phyloP scores from a whole-genome alignment of 1,140 invertebrate genomes.

The Tetraneura akinire region DNA sequence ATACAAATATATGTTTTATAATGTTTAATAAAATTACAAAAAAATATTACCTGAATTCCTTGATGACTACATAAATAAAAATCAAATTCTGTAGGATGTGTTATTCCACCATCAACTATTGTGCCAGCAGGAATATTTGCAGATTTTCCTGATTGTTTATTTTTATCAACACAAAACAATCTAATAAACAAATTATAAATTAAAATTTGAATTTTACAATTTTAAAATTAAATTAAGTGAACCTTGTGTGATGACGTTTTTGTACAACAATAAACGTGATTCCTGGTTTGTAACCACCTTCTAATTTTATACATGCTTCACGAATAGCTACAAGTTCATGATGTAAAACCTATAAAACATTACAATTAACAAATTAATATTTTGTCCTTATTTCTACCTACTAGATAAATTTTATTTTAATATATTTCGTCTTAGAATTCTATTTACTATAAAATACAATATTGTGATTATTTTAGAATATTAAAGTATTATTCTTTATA shows the following conservation, averaged over 20 bases:
- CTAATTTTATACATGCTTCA: slow-evolving; percentile 98
- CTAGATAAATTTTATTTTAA: too few species aligned
- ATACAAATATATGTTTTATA: not conserved
- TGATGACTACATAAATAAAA: slow-evolving; percentile 99
- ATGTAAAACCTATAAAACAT: slow-evolving; percentile 81
- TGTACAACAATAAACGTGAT: slow-evolving; percentile 99
- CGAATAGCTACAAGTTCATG: slow-evolving; percentile 96
- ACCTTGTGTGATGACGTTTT: slow-evolving; percentile 92
- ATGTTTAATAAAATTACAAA: too few species aligned
- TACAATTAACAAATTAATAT: slow-evolving; percentile 55
- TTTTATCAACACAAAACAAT: slow-evolving; percentile 97
- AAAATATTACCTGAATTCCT: slow-evolving; percentile 92
- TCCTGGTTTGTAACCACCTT: slow-evolving; percentile 96
- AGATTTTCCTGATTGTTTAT: slow-evolving; percentile 97
- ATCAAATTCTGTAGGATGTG: slow-evolving; percentile 99
- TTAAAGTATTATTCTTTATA: too few species aligned
- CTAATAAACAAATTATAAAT: slow-evolving; percentile 57
- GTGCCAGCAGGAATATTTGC: slow-evolving; percentile 99
- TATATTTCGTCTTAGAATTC: too few species aligned
- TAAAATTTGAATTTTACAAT: slow-evolving; percentile 13
- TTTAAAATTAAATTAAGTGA: slow-evolving; percentile 10
- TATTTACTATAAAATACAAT: too few species aligned
- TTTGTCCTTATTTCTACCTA: too few species aligned
- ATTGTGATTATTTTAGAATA: too few species aligned
- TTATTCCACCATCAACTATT: slow-evolving; percentile 98